phyloP scores from a whole-genome alignment of 2,888 invertebrate species.

The Pegoplata infirma region DNA sequence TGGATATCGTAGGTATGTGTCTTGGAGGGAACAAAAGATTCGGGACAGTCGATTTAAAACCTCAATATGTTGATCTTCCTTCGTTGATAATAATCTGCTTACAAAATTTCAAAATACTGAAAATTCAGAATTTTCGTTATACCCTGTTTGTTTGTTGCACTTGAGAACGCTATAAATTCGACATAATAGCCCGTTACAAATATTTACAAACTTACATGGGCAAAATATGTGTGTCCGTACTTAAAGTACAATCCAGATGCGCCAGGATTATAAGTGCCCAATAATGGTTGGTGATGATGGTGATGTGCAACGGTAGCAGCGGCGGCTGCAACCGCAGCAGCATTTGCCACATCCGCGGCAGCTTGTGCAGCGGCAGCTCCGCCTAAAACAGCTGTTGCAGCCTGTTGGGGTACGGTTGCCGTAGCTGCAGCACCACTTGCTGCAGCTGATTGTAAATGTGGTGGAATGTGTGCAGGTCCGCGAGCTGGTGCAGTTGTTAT shows the following conservation, averaged over 20 bases:
- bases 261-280: slow-evolving; percentile 79
- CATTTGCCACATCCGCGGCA: slow-evolving; percentile 68
- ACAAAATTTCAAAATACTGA: too few species aligned
- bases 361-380: slow-evolving; percentile 69
- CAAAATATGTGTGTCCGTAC: slow-evolving; percentile 78
- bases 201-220: slow-evolving; percentile 74
- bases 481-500: slow-evolving; percentile 69
- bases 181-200: too few species aligned
- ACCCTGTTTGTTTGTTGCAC: too few species aligned
- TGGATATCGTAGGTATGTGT: too few species aligned
- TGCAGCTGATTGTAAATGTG: slow-evolving; percentile 65
- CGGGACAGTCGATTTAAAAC: too few species aligned
- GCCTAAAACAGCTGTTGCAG: slow-evolving; percentile 66
- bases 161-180: too few species aligned
- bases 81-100: too few species aligned
- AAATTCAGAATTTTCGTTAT: too few species aligned
- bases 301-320: slow-evolving; percentile 68
- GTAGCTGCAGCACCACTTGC: slow-evolving; percentile 68
- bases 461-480: slow-evolving; percentile 76
- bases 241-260: slow-evolving; percentile 78
- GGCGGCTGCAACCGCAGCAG: slow-evolving; percentile 73
- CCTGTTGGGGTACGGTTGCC: slow-evolving; percentile 64
- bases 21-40: too few species aligned
- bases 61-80: too few species aligned
- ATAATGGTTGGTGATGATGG: slow-evolving; percentile 77